Percentiles rank a stretch among this genome's conserved stretches.
Evolutionary conservation across 2,797 vertebrate genomes (phyloP).

Genomic region (Erpetoichthys calabaricus): DNA sequence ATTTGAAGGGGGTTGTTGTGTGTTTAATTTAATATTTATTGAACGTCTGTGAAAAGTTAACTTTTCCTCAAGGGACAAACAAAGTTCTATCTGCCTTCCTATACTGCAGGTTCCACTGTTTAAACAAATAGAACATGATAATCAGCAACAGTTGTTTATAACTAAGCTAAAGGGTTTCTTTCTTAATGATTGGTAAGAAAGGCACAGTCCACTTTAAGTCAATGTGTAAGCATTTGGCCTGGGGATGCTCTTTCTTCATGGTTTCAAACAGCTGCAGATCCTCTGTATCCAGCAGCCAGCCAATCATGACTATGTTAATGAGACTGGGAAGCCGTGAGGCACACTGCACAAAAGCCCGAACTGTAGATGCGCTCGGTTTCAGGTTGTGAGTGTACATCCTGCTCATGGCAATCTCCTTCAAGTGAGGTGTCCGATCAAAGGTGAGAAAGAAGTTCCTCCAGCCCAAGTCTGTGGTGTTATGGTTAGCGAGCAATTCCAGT

Average conservation of each 20-base stretch:
- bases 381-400: slow-evolving; percentile 3
- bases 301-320: slow-evolving; percentile 1
- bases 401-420: slow-evolving; percentile 8
- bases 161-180: no score
- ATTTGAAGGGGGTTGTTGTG: no score
- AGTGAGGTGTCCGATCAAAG: slow-evolving; percentile 15
- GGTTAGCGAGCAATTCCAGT: slow-evolving; percentile 16
- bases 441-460: slow-evolving; percentile 27
- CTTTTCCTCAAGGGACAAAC: no score
- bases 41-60: no score
- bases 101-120: no score
- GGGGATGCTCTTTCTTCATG: slow-evolving; percentile 20
- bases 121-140: no score
- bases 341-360: slow-evolving; percentile 15
- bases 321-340: slow-evolving; percentile 13
- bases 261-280: slow-evolving; percentile 16
- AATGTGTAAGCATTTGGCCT: slow-evolving; percentile 10
- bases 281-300: slow-evolving; percentile 25
- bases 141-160: no score
- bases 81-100: no score
- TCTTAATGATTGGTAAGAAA: slow-evolving; percentile 16
- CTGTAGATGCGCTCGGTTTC: slow-evolving; percentile 12
- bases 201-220: slow-evolving; percentile 13
- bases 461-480: slow-evolving; percentile 17
- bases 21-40: no score